Base-by-base conservation (phyloP, 2,797 vertebrate species). In the Gymnoscopelus microlampas region DNA sequence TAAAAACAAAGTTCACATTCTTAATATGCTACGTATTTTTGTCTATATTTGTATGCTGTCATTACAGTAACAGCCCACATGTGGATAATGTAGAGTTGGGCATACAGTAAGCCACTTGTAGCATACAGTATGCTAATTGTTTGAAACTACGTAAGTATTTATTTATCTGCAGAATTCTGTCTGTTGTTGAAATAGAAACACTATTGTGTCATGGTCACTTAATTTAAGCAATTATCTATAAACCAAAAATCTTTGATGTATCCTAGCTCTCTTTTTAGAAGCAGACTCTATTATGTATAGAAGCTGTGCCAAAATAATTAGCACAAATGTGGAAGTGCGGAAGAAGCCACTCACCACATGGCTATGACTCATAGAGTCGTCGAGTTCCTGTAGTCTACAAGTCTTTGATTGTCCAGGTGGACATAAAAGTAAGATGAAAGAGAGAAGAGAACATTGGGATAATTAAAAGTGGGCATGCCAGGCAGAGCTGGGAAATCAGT, bases 341-440 rank as follows among this genome's bases (percentile, higher is more conserved):
- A 44, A 50, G 48, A 47, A 57, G 53, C 44, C 63, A 85, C 79
- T 85, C 70, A 85, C 82, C 86, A 77, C 60, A 66, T 57, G 59
- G 23, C 64, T 66, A 39, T 51, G 8, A 50, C 48, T 71, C 48
- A 68, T 9, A 24, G 49, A 64, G 44, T 73, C 55, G 63, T 76
- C 69, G 54, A 67, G 59, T 32, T 66, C 66, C 70, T 78, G 70
- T 26, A 6, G 12, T 61, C 47, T 60, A 65, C 35, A 48, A 9
- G 12, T 55, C 60, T 71, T 50, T 67, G 57, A 61, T 54, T 59
- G 35, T 53, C 64, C 44, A 77, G 6, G 50, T 19, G 53, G 19
- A 65, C 35, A 39, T 11, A 57, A 13, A 58, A 23, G 49, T 39
- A 59, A 47, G 71, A 63, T 26, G 48, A 56, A 65, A 64, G 68